phyloP scores from a whole-genome alignment of 2,888 invertebrate genomes.

The Leucoma salicis region DNA sequence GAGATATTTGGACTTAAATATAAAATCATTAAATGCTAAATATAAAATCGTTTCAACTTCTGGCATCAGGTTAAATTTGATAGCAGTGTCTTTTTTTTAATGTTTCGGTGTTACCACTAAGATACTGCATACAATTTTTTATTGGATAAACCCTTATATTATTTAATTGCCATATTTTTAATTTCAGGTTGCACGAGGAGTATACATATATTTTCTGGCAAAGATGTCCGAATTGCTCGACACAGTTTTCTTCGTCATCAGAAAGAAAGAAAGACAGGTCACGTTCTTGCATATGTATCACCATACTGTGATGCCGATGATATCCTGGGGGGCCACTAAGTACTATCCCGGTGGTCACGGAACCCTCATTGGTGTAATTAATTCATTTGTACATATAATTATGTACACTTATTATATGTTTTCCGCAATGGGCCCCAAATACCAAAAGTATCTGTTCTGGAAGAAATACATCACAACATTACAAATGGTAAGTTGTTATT shows the following conservation, averaged over 20 bases:
- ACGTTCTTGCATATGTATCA: conserved; percentile 96
- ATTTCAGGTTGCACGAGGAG: conserved; percentile 85
- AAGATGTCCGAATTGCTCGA: conserved; percentile 95
- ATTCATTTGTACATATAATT: conserved; percentile 96
- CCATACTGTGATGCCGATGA: conserved; percentile 96
- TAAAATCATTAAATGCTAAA: no score
- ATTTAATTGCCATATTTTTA: not conserved
- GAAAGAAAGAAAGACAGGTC: conserved; percentile 95
- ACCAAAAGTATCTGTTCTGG: conserved; percentile 96
- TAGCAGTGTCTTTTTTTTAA: no score
- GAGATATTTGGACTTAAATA: no score
- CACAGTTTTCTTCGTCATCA: conserved; percentile 95
- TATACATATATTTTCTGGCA: conserved; percentile 93
- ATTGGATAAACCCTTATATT: no score
- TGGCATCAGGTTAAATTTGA: no score
- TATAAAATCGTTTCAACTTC: no score
- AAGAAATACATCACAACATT: conserved; percentile 95
- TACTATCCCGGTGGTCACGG: conserved; percentile 95
- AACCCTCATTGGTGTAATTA: conserved; percentile 93
- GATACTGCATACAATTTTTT: no score
- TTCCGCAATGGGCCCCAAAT: conserved; percentile 93
- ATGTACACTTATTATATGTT: conserved; percentile 97
- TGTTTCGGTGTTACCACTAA: no score
- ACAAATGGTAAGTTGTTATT: conserved; percentile 44
- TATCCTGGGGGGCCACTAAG: conserved; percentile 96